These are phyloP conservation scores for Eudorcas thomsonii DNA, from an alignment of 2,113 vertebrate species.

Conservation along the genomic window DNA sequence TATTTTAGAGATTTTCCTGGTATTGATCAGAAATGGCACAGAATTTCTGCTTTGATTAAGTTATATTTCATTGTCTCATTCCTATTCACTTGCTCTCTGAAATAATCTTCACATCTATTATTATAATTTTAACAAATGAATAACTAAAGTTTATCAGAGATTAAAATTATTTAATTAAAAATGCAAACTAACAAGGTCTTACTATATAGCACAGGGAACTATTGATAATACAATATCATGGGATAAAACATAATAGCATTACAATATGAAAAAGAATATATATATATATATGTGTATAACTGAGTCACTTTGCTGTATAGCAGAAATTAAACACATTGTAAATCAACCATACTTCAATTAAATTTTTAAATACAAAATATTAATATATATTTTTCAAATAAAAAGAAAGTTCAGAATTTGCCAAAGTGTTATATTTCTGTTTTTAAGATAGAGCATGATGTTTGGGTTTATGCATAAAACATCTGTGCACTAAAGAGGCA, in stretches of 20 bases:
- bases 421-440: neutral
- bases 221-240: neutral
- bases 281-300: neutral
- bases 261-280: neutral
- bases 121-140: neutral
- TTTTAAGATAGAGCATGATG: neutral
- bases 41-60: constrained; percentile 1
- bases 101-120: constrained; percentile 19
- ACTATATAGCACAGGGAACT: neutral
- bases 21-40: neutral
- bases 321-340: neutral
- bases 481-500: neutral
- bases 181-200: neutral
- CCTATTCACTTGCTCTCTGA: neutral
- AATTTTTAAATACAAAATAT: neutral
- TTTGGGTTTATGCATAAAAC: neutral
- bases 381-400: neutral
- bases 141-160: neutral
- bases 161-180: constrained; percentile 1
- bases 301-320: neutral
- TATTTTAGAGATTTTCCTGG: neutral
- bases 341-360: neutral
- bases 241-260: neutral
- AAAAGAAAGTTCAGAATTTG: constrained; percentile 7
- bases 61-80: neutral